Conservation (phyloP, 2,888 invertebrate species). For the Abrostola triplasia region DNA sequence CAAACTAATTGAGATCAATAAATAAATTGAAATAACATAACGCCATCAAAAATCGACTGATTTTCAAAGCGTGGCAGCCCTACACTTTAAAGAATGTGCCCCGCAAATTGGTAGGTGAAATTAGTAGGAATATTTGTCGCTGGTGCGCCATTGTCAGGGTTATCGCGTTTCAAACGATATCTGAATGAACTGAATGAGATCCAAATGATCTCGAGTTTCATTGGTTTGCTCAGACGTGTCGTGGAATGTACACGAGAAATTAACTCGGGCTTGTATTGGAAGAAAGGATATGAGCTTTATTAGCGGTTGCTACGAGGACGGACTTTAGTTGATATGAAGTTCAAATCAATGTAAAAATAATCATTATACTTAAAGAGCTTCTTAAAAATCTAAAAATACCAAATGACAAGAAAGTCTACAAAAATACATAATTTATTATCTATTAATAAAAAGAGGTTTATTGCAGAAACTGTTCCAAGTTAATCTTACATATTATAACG, state of each 20-base stretch:
- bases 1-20: no score
- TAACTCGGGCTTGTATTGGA: slow-evolving; percentile 27
- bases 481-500: no score
- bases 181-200: slow-evolving; percentile 45
- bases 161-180: slow-evolving; percentile 69
- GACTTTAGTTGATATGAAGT: no score
- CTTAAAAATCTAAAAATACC: no score
- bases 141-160: slow-evolving; percentile 59
- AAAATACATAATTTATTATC: no score
- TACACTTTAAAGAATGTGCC: slow-evolving; percentile 64
- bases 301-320: neutral
- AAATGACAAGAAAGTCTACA: no score
- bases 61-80: slow-evolving; percentile 39
- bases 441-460: no score
- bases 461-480: no score
- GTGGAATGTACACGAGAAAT: slow-evolving; percentile 43
- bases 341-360: no score
- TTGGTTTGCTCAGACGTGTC: slow-evolving; percentile 36
- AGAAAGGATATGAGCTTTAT: slow-evolving; percentile 1
- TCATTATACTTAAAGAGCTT: no score
- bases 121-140: slow-evolving; percentile 75
- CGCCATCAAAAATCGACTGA: neutral
- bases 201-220: slow-evolving; percentile 48
- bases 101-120: slow-evolving; percentile 81
- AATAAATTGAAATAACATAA: no score